Evolutionary conservation across 2,888 invertebrate species (phyloP), one percentile per base, ranked within the genome.

Genomic region (Tenthredo amoena): DNA sequence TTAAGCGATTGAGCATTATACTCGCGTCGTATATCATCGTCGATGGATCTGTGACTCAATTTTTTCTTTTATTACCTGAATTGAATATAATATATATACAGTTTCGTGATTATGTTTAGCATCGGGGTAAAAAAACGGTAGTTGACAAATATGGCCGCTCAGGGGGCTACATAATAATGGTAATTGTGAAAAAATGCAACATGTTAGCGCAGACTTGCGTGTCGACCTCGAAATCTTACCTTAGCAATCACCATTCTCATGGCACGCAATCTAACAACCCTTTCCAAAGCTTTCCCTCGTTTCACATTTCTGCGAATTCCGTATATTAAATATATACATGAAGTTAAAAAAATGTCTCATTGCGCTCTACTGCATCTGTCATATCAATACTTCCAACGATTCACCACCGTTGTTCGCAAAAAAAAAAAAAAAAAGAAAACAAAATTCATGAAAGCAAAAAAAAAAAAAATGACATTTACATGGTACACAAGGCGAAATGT

Each of bases 131-230:
- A 74, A 37, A 47, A 74, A 77, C 77, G 43, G 43, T 6, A 55
- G 47, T 12, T 76, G n/a, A 77, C 18, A 50, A 77, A 47, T 2
- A 50, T 26, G 55, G 77, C 47, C 7, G 12, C 58, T 47, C 12
- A 47, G 50, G 1, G 85, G 86, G 55, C 7, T 62, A 21, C 86
- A 87, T 89, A 89, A 90, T 90, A 88, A 88, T 87, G 85, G 85
- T 88, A 89, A 89, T 88, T 86, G 86, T 58, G 21, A 77, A 79
- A 85, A 87, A 87, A 86, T 85, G 85, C 86, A 88, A 86, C 85
- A 86, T 71, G 82, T 85, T 65, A 85, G 77, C 77, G 86, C 68
- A 85, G 85, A 87, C 86, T 89, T 87, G 90, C 90, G 89, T 89
- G 89, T 86, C 65, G 83, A 65, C 83, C 71, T 71, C 65, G 21